A percentile compares a stretch with the other conserved stretches of the same genome.
Conservation (phyloP, 2,113 vertebrate species). For the Naja naja region DNA sequence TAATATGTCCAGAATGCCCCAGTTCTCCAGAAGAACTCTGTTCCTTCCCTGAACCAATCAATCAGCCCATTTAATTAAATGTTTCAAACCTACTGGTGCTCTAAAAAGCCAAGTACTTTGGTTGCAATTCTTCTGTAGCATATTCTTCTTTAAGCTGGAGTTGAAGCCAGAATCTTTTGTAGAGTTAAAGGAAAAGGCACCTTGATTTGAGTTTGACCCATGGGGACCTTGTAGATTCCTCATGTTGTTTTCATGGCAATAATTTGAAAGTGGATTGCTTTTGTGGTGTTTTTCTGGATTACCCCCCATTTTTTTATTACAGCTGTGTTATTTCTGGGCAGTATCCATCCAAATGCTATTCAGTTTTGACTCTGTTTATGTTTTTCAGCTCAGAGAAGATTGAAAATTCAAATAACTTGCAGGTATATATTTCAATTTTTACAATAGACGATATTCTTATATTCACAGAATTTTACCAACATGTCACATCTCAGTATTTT, state of each 20-base stretch:
- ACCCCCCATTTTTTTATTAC: background rate
- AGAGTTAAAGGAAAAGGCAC: background rate
- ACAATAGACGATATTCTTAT: background rate
- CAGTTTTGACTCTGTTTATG: background rate
- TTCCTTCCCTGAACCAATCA: background rate
- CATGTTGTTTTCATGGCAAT: background rate
- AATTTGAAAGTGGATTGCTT: background rate
- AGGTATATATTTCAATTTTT: background rate
- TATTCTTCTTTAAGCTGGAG: background rate
- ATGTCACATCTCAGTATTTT: background rate
- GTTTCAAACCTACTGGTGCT: background rate
- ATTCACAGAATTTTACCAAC: background rate
- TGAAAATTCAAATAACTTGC: background rate
- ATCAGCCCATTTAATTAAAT: background rate
- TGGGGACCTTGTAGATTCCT: background rate
- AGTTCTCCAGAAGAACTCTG: background rate
- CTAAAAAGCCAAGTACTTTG: background rate
- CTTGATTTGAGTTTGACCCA: background rate
- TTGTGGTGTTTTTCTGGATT: background rate
- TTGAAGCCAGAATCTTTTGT: background rate
- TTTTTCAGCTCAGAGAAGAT: background rate
- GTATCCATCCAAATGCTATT: background rate
- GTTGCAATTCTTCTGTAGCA: background rate
- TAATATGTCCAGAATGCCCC: background rate
- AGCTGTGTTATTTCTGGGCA: background rate